These are phyloP conservation scores for Chelonus insularis DNA, from an alignment of 1,140 invertebrate species.

Conservation along the genomic window DNA sequence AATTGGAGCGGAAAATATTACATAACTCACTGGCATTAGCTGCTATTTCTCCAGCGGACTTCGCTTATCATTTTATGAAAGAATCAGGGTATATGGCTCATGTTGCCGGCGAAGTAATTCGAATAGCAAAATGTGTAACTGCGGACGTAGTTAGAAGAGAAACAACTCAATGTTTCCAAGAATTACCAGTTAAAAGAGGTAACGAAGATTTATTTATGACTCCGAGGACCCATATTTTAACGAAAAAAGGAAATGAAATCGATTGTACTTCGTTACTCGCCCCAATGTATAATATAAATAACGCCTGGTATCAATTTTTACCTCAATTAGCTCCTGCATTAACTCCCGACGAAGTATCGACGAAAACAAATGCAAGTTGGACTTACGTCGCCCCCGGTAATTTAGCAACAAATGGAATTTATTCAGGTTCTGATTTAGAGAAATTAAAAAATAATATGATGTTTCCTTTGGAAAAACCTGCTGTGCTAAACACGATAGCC, in stretches of 20 bases:
- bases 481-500: conserved; percentile 16
- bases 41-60: conserved; percentile 29
- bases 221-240: neutral
- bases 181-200: neutral
- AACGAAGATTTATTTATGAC: conserved; percentile 15
- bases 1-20: conserved; percentile 29
- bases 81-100: conserved; percentile 25
- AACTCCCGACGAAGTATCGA: conserved; percentile 26
- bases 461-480: conserved; percentile 19
- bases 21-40: conserved; percentile 25
- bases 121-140: conserved; percentile 10
- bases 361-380: conserved; percentile 26
- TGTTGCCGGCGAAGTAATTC: conserved; percentile 26
- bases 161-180: neutral
- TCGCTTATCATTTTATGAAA: conserved; percentile 35
- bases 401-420: conserved; percentile 13
- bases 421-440: neutral
- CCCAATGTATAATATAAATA: neutral
- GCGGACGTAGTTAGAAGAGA: neutral
- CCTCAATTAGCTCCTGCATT: neutral
- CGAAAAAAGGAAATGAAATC: neutral
- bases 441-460: conserved; percentile 4
- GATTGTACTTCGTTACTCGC: neutral
- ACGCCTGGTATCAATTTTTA: neutral
- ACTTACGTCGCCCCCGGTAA: conserved; percentile 19